Percentiles rank a stretch among this genome's conserved stretches.
Conservation (phyloP, 2,113 vertebrate species). For the Choloepus hoffmanni region DNA sequence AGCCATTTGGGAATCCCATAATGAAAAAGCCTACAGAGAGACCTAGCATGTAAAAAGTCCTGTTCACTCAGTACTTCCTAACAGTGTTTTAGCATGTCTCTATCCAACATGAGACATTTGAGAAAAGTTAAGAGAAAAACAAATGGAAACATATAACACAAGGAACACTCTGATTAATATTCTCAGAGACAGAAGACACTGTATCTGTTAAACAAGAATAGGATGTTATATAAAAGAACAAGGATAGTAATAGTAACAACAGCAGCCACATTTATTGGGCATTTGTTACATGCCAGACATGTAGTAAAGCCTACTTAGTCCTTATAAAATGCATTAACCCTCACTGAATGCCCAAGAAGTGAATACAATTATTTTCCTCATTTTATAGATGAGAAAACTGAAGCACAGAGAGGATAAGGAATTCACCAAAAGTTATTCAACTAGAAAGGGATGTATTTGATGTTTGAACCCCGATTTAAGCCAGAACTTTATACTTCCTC, state of each 20-base stretch:
- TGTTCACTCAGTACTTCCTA: background rate
- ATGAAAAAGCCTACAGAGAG: background rate
- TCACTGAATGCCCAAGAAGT: background rate
- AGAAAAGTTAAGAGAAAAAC: constrained; percentile 5
- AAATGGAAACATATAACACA: background rate
- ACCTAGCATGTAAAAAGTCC: background rate
- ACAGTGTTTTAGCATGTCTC: background rate
- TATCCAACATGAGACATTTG: background rate
- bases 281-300: background rate
- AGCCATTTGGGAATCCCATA: background rate
- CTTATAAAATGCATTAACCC: background rate
- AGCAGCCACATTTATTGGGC: background rate
- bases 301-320: constrained; percentile 26
- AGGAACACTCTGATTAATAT: background rate
- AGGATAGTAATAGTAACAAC: background rate
- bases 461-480: background rate
- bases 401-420: background rate
- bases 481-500: background rate
- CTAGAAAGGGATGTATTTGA: background rate
- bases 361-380: background rate
- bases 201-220: background rate
- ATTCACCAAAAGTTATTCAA: background rate
- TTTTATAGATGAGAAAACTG: background rate
- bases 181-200: background rate
- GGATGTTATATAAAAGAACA: background rate